A percentile compares a stretch with the other conserved stretches of the same genome.
Evolutionary conservation across 2,797 vertebrate genomes (phyloP).

Genomic region (Neosilurus mollespiculum): DNA sequence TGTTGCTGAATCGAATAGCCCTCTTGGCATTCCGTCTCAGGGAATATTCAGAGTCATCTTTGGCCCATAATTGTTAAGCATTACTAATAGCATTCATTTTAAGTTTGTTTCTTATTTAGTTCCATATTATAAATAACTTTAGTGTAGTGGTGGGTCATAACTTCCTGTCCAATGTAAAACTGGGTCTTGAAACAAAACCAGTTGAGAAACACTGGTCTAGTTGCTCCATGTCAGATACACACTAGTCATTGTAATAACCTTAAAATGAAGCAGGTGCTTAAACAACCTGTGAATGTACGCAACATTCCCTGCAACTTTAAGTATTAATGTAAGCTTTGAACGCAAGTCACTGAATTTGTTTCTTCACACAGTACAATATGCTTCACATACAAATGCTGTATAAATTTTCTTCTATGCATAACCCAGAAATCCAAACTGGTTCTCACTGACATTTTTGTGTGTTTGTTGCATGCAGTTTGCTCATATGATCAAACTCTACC

Average conservation of each 20-base stretch:
- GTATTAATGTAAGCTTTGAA: neutral
- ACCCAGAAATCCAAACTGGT: neutral
- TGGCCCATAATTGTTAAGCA: too few relatives aligned
- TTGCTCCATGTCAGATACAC: neutral
- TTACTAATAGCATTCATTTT: too few relatives aligned
- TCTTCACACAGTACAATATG: neutral
- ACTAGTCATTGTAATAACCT: neutral
- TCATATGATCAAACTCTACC: slow-evolving; percentile 97
- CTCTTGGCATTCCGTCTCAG: too few relatives aligned
- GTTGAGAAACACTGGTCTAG: neutral
- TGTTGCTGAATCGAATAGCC: too few relatives aligned
- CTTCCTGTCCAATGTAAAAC: too few relatives aligned
- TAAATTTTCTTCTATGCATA: neutral
- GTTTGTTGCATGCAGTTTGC: slow-evolving; percentile 81
- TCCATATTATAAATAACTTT: too few relatives aligned
- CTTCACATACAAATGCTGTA: neutral
- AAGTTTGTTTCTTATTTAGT: too few relatives aligned
- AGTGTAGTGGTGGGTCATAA: too few relatives aligned
- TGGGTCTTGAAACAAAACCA: too few relatives aligned
- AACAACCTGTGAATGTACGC: neutral
- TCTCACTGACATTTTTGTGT: slow-evolving; percentile 25
- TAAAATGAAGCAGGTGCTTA: neutral
- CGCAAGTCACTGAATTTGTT: neutral
- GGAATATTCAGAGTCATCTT: too few relatives aligned
- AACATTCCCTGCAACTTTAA: neutral